Evolutionary conservation across 2,113 vertebrate species (phyloP), one percentile per base, ranked within the genome.

Genomic region (Pachycephala philippinensis): DNA sequence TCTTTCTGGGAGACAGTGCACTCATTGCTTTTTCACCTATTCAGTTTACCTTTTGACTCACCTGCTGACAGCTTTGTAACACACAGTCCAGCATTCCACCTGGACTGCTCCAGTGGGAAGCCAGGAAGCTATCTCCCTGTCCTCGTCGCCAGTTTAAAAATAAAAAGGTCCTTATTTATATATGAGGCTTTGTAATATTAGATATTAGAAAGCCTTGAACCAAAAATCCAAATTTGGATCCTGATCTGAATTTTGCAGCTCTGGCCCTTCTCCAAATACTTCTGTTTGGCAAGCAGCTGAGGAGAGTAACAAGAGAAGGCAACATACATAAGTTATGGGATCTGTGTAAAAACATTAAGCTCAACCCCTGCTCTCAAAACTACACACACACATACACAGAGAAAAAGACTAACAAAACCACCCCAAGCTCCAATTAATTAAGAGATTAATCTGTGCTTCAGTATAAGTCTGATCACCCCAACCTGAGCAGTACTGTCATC

Each of bases 251-350:
- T 90, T 96, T 96, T 84, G 76, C 86, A 95, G 95, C 88, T 93
- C 92, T 94, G 95, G 93, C 83, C n/a, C 76, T 87, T 81, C 84
- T 92, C 95, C 95, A 97, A 94, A 97, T 93, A 97, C 88, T 96
- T 96, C 92, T 92, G 93, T 96, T 96, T 94, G 95, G 93, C 93
- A 95, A 96, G 87, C 57, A 0, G 83, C 65, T 81, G 77, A 92
- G 89, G 24, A 30, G 65, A 92, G 96, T 97, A 97, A 96, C 80
- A 95, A 90, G 92, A 96, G 92, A 97, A 92, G 89, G 90, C 88
- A 96, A 94, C 94, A 91, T 23, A 91, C 70, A 76, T 71, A 96
- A 95, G 89, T 94, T 93, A 96, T 20, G 72, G 90, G 75, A 92
- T 84, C 92, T 89, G 90, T 82, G 82, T 69, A 91, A 96, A 96